Percentiles rank a stretch among this genome's conserved stretches.
phyloP scores from a whole-genome alignment of 1,140 invertebrate genomes.

The Solen grandis region DNA sequence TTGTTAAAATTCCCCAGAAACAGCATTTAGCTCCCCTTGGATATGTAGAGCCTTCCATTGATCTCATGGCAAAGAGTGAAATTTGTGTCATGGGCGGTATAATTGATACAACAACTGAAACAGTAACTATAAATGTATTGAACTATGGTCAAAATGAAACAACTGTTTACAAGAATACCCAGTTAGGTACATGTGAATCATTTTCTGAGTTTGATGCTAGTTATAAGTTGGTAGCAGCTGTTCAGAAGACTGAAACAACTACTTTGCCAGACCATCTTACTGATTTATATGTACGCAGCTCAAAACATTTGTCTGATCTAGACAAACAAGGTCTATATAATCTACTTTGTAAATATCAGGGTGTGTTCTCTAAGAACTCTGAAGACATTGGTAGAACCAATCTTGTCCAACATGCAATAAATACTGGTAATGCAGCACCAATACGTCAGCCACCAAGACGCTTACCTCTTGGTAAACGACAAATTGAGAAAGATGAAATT shows the following conservation, averaged over 20 bases:
- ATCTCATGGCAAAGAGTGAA: not conserved
- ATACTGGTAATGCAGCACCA: constrained; percentile 34
- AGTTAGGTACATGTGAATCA: not conserved
- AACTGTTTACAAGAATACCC: not conserved
- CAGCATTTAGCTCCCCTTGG: not conserved
- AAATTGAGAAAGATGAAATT: constrained; percentile 13
- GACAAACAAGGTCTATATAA: not conserved
- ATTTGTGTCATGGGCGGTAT: constrained; percentile 4
- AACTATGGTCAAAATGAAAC: not conserved
- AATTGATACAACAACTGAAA: not conserved
- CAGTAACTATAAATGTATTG: not conserved
- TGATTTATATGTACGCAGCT: no score
- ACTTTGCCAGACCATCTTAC: not conserved
- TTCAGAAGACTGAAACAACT: not conserved
- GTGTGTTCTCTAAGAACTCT: not conserved
- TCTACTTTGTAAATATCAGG: not conserved
- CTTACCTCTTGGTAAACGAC: constrained; percentile 6
- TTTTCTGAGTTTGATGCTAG: constrained; percentile 3
- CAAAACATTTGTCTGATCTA: no score
- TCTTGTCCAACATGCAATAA: constrained; percentile 22
- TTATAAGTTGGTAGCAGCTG: not conserved
- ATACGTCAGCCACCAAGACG: constrained; percentile 7
- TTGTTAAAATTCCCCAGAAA: not conserved
- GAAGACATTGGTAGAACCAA: not conserved
- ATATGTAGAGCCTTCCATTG: not conserved